These are phyloP conservation scores for Papilio machaon DNA, from an alignment of 1,140 invertebrate species.

Conservation along the genomic window DNA sequence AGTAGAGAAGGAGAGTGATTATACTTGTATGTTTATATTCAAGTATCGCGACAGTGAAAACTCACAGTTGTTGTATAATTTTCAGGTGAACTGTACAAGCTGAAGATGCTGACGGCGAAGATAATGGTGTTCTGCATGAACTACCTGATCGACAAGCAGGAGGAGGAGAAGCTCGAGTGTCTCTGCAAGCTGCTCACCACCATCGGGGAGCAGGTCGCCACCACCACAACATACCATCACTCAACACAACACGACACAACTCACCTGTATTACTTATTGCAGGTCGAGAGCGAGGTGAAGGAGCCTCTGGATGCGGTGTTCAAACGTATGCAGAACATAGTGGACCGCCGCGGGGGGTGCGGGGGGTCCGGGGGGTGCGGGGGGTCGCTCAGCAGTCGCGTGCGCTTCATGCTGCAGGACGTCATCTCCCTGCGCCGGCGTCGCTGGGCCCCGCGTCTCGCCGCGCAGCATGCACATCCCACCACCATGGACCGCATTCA, in stretches of 20 bases:
- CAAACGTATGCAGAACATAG: slow-evolving; percentile 86
- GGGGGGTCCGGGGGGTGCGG: slow-evolving; percentile 79
- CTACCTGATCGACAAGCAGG: slow-evolving; percentile 87
- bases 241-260: not conserved
- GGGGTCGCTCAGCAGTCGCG: slow-evolving; percentile 87
- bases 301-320: slow-evolving; percentile 85
- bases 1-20: slow-evolving; percentile 42
- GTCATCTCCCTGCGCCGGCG: slow-evolving; percentile 93
- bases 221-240: not conserved
- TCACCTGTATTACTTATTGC: not conserved
- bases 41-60: not conserved
- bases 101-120: slow-evolving; percentile 93
- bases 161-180: slow-evolving; percentile 96
- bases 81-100: slow-evolving; percentile 96
- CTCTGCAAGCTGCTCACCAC: slow-evolving; percentile 95
- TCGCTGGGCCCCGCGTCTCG: slow-evolving; percentile 93
- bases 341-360: slow-evolving; percentile 74
- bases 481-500: slow-evolving; percentile 97
- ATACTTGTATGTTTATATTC: too few species aligned
- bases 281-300: slow-evolving; percentile 86
- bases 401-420: slow-evolving; percentile 97
- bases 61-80: slow-evolving; percentile 76
- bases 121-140: slow-evolving; percentile 95
- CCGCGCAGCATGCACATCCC: slow-evolving; percentile 89
- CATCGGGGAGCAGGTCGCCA: slow-evolving; percentile 86